Evolutionary conservation across 1,140 invertebrate genomes (phyloP).

Genomic region (Drosophila eugracilis): DNA sequence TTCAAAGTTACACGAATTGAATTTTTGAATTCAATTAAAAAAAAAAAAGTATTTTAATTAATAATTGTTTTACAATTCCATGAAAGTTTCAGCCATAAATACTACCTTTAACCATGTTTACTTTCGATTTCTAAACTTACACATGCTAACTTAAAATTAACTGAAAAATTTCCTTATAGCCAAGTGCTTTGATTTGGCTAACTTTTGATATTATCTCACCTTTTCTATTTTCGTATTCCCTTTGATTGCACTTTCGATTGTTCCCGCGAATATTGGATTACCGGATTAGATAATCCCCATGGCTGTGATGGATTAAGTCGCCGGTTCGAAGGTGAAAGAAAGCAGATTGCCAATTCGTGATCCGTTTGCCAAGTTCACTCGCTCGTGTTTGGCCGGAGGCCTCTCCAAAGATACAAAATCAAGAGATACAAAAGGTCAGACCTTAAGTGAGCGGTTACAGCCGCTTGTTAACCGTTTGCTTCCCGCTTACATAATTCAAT

Average conservation of each 20-base stretch:
- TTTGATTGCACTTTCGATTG: conserved; percentile 34
- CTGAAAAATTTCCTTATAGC: conserved; percentile 5
- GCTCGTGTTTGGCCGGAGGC: conserved; percentile 50
- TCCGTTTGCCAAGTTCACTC: conserved; percentile 64
- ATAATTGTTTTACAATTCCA: not conserved
- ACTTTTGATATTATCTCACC: conserved; percentile 4
- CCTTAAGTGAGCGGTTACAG: conserved; percentile 5
- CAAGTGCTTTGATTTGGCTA: not conserved
- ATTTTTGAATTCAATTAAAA: not conserved
- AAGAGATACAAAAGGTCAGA: conserved; percentile 44
- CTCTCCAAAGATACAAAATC: conserved; percentile 10
- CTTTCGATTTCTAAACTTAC: not conserved
- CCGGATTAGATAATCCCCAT: conserved; percentile 56
- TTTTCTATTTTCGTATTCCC: not conserved
- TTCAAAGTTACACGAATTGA: not conserved
- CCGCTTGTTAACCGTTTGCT: conserved; percentile 61
- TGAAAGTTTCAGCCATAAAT: not conserved
- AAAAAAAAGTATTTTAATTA: not conserved
- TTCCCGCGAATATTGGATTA: conserved; percentile 20
- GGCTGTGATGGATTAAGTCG: conserved; percentile 32
- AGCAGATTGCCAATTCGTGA: conserved; percentile 55
- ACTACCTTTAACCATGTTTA: not conserved
- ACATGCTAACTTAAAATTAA: conserved; percentile 12
- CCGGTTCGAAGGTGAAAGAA: conserved; percentile 55
- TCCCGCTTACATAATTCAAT: conserved; percentile 73